A percentile compares a stretch with the other conserved stretches of the same genome.
Evolutionary conservation across 2,113 vertebrate species (phyloP).

Genomic region (Sterrhoptilus dennistouni): DNA sequence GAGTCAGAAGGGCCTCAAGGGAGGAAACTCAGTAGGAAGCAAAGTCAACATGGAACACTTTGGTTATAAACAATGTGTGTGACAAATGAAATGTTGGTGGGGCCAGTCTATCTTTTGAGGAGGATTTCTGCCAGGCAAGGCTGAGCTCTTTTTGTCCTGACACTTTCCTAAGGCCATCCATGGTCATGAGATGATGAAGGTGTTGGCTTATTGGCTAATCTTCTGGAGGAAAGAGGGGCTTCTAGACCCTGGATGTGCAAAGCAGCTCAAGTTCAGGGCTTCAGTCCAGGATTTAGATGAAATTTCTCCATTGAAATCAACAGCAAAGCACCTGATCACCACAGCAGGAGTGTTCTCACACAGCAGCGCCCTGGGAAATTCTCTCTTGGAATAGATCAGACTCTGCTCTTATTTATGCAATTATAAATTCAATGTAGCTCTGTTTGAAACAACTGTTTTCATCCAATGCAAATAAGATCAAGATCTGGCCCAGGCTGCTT

Average conservation of each 20-base stretch:
- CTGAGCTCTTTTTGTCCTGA: not conserved
- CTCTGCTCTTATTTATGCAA: not conserved
- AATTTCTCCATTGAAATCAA: not conserved
- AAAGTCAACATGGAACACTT: not conserved
- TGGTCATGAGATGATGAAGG: not conserved
- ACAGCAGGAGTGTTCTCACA: not conserved
- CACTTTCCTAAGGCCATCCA: not conserved
- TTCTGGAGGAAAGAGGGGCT: not conserved
- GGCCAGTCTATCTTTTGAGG: not conserved
- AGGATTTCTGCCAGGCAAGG: not conserved
- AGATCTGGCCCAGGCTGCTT: constrained; percentile 33
- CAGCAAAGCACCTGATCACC: not conserved
- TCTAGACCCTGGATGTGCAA: not conserved
- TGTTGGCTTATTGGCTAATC: not conserved
- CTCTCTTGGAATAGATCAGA: not conserved
- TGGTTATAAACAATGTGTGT: not conserved
- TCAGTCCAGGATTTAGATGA: not conserved
- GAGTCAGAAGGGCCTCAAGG: not conserved
- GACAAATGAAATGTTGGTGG: not conserved
- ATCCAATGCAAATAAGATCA: constrained; percentile 44
- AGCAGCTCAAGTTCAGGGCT: not conserved
- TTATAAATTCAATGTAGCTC: not conserved
- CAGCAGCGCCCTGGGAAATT: not conserved
- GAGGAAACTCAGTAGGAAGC: not conserved
- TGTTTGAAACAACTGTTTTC: constrained; percentile 16